These are phyloP conservation scores for Atopsyche davidsoni DNA, from an alignment of 1,140 invertebrate genomes.

Conservation along the genomic window DNA sequence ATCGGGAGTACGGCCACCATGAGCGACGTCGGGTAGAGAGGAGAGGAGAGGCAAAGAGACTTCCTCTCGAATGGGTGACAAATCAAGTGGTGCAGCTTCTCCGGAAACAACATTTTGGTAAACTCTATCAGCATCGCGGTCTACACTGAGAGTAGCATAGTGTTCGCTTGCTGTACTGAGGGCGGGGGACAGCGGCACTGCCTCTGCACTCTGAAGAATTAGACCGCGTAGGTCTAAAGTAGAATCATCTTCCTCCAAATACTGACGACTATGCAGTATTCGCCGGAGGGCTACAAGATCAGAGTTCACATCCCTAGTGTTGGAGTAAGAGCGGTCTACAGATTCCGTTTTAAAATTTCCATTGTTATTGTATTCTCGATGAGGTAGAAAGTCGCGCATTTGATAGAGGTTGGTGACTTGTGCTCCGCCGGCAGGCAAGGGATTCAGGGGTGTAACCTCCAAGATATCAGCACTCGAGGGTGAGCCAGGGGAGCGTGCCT, in stretches of 20 bases:
- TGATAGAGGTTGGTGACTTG: constrained; percentile 49
- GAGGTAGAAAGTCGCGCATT: constrained; percentile 38
- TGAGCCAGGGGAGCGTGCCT: constrained; percentile 45
- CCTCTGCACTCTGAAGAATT: constrained; percentile 34
- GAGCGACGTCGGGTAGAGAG: constrained; percentile 10
- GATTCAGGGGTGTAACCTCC: constrained; percentile 47
- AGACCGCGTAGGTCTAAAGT: constrained; percentile 1
- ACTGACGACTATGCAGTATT: constrained; percentile 42
- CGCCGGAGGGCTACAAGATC: constrained; percentile 42
- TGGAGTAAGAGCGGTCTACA: constrained; percentile 32
- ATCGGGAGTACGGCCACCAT: not conserved
- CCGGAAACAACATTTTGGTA: constrained; percentile 62
- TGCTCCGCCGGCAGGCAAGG: constrained; percentile 34
- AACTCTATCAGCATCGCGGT: constrained; percentile 44
- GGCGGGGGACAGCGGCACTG: constrained; percentile 38
- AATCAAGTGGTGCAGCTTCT: constrained; percentile 5
- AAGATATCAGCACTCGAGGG: constrained; percentile 49
- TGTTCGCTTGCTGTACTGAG: constrained; percentile 42
- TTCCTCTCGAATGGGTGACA: constrained; percentile 21
- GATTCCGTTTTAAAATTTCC: constrained; percentile 31
- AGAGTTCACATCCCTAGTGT: constrained; percentile 38
- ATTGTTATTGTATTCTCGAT: constrained; percentile 46
- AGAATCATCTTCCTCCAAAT: constrained; percentile 40
- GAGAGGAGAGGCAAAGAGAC: too few relatives aligned
- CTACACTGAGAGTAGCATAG: constrained; percentile 49